These are phyloP conservation scores for Mesorhabditis belari DNA, from an alignment of 2,888 invertebrate species.

Conservation along the genomic window DNA sequence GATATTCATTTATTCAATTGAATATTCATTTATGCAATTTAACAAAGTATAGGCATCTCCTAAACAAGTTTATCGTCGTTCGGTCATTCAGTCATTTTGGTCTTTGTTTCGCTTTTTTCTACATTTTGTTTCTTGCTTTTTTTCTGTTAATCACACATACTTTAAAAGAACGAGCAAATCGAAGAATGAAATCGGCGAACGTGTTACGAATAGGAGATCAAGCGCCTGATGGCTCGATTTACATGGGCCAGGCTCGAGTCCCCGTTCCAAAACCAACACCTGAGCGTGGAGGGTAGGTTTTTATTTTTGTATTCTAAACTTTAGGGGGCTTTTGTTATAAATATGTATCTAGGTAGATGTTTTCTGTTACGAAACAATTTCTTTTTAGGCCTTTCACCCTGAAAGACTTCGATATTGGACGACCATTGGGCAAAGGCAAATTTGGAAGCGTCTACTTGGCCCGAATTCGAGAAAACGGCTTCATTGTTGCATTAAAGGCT, in stretches of 20 bases:
- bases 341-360: no score
- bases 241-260: background rate
- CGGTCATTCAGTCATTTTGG: no score
- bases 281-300: background rate
- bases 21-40: no score
- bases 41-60: no score
- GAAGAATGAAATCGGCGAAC: background rate
- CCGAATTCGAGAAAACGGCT: constrained; percentile 59
- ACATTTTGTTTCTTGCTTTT: no score
- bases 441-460: constrained; percentile 95
- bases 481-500: constrained; percentile 10
- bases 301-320: background rate
- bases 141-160: no score
- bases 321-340: background rate
- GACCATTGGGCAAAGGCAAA: constrained; percentile 86
- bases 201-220: background rate
- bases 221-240: background rate
- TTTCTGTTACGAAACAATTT: no score
- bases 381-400: constrained; percentile 10
- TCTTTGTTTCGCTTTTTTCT: no score
- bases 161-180: background rate
- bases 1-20: no score
- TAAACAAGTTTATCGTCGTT: no score
- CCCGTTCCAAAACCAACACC: background rate
- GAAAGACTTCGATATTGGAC: constrained; percentile 84